Evolutionary conservation across 2,888 invertebrate species (phyloP).

Genomic region (Candidula unifasciata): DNA sequence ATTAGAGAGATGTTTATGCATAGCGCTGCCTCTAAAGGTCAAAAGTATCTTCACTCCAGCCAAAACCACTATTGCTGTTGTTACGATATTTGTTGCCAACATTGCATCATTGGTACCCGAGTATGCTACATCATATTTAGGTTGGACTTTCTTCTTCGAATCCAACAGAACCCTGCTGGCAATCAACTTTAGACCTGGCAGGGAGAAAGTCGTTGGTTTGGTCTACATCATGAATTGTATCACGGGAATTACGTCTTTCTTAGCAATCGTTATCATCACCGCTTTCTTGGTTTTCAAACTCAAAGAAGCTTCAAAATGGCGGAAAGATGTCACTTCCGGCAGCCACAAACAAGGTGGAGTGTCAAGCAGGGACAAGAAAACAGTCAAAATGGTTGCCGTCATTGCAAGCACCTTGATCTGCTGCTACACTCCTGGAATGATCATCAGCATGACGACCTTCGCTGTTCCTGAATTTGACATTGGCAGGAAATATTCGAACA

Average conservation of each 20-base stretch:
- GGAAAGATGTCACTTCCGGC: not conserved
- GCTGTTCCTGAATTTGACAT: slow-evolving; percentile 20
- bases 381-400: not conserved
- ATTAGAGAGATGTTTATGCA: slow-evolving; percentile 41
- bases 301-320: slow-evolving; percentile 19
- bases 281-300: slow-evolving; percentile 13
- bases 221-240: slow-evolving; percentile 2
- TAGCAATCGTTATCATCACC: slow-evolving; percentile 10
- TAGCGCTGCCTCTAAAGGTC: slow-evolving; percentile 25
- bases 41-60: slow-evolving; percentile 30
- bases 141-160: slow-evolving; percentile 38
- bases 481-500: not conserved
- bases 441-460: not conserved
- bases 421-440: slow-evolving; percentile 31
- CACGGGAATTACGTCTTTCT: slow-evolving; percentile 11
- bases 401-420: not conserved
- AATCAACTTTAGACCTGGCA: not conserved
- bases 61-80: not conserved
- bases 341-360: not conserved
- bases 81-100: not conserved
- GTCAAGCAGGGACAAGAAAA: not conserved
- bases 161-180: slow-evolving; percentile 40
- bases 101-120: not conserved
- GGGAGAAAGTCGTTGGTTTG: slow-evolving; percentile 19
- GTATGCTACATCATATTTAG: not conserved